Base-by-base conservation (phyloP, 2,888 invertebrate species). In the Ophion ellenae region DNA sequence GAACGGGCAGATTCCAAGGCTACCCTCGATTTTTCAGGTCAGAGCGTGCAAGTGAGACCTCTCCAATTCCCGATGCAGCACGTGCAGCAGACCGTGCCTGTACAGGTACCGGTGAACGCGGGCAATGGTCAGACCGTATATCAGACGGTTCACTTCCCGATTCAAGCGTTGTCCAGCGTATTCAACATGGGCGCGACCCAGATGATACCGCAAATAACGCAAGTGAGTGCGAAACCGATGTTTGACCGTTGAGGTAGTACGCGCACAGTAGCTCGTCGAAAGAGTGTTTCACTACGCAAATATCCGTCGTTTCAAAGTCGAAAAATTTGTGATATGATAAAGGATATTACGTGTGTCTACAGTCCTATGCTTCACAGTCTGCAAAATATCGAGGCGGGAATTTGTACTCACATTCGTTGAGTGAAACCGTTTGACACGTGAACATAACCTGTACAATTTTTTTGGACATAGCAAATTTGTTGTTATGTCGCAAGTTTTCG, bases 121-220 rank as follows among this genome's bases (percentile, higher is more conserved):
- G 94, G 93, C 32, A 97, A 97, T 93, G 99, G 99, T 0, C 99
- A 99, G 94, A 99, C 99, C 0, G 97, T 99, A 84, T 97, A 98
- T 94, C 99, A 99, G 94, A 99, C 99, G 0, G 97, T 99, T 0
- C 99, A 99, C 93, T 97, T 99, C 90, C 99, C 99, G 0, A 95
- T 99, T 24, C 98, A 98, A 94, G 96, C 98, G 66, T 94, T 97
- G 63, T 95, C 96, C 0, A 95, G 95, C 61, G 95, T 95, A 5
- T 96, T 97, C 28, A 95, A 96, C 87, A 94, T 96, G 91, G 96
- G 96, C 0, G 95, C 96, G 71, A 95, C 97, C 91, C 97, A 97
- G 94, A 96, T 98, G 92, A 96, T 98, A 90, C 98, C 97, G n/a
- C 98, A 97, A 94, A 94, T 97, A 88, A 96, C 97, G 1, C 97